Evolutionary conservation across 2,113 vertebrate species (phyloP).

Genomic region (Lycaon pictus): DNA sequence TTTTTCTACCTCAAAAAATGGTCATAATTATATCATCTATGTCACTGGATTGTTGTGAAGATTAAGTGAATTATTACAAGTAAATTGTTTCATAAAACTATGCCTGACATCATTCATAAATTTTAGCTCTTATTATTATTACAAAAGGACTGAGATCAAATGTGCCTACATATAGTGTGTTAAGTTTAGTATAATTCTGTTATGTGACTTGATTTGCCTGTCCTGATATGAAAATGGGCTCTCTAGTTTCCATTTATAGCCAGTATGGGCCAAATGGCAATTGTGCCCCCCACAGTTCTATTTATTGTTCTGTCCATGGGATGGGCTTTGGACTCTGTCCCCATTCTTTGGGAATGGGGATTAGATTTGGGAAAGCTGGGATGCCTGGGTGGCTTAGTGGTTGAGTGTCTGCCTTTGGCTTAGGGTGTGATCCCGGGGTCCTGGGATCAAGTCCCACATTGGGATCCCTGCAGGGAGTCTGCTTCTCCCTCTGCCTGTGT

Average conservation of each 20-base stretch:
- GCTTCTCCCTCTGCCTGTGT: too few relatives aligned
- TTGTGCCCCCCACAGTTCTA: slow-evolving; percentile 12
- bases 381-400: too few relatives aligned
- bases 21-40: slow-evolving; percentile 9
- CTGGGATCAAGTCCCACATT: too few relatives aligned
- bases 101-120: background rate
- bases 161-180: background rate
- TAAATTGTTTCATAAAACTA: background rate
- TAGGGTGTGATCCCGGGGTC: too few relatives aligned
- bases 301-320: background rate
- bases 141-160: background rate
- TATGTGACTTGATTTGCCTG: background rate
- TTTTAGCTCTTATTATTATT: slow-evolving; percentile 24
- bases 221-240: background rate
- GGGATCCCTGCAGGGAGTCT: too few relatives aligned
- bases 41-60: background rate
- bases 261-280: background rate
- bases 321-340: background rate
- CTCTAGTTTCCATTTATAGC: background rate
- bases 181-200: background rate
- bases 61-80: background rate
- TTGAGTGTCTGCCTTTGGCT: too few relatives aligned
- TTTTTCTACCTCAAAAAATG: background rate
- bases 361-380: background rate
- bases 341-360: background rate